Evolutionary conservation across 1,140 invertebrate species (phyloP).

Genomic region (Conopomorpha cramerella): DNA sequence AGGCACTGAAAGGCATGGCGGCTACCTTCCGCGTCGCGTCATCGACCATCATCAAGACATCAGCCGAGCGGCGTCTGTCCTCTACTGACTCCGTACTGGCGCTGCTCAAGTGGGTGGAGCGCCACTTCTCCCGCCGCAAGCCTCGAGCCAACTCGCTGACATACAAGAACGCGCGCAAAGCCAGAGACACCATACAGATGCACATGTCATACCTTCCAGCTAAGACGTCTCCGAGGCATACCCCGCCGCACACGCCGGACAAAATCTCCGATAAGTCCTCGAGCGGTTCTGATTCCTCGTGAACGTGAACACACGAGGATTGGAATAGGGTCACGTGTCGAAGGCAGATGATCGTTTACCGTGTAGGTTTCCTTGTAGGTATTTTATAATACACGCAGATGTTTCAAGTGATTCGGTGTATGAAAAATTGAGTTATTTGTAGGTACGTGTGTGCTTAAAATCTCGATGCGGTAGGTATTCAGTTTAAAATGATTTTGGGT

Average conservation of each 20-base stretch:
- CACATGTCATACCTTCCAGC: constrained; percentile 67
- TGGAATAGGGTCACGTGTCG: too few relatives aligned
- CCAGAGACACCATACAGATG: constrained; percentile 69
- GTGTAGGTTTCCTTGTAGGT: too few relatives aligned
- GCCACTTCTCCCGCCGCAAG: constrained; percentile 77
- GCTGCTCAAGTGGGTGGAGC: constrained; percentile 87
- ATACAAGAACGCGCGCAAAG: constrained; percentile 61
- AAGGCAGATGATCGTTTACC: too few relatives aligned
- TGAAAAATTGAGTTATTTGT: too few relatives aligned
- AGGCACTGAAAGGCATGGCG: constrained; percentile 88
- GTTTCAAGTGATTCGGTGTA: too few relatives aligned
- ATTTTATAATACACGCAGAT: too few relatives aligned
- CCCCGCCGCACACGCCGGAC: constrained; percentile 27
- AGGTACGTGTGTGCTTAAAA: too few relatives aligned
- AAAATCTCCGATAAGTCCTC: constrained; percentile 28
- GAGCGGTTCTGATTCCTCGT: constrained; percentile 26
- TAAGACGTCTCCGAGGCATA: constrained; percentile 23
- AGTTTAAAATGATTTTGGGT: too few relatives aligned
- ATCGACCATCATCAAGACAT: constrained; percentile 83
- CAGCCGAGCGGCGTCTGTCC: constrained; percentile 81
- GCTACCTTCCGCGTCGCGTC: constrained; percentile 87
- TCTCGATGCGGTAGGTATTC: too few relatives aligned
- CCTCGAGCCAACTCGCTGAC: constrained; percentile 65
- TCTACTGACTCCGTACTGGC: constrained; percentile 87
- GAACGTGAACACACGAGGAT: too few relatives aligned